Percentiles rank a stretch among this genome's conserved stretches.
phyloP scores from a whole-genome alignment of 2,888 invertebrate genomes.

The Catocala nupta region DNA sequence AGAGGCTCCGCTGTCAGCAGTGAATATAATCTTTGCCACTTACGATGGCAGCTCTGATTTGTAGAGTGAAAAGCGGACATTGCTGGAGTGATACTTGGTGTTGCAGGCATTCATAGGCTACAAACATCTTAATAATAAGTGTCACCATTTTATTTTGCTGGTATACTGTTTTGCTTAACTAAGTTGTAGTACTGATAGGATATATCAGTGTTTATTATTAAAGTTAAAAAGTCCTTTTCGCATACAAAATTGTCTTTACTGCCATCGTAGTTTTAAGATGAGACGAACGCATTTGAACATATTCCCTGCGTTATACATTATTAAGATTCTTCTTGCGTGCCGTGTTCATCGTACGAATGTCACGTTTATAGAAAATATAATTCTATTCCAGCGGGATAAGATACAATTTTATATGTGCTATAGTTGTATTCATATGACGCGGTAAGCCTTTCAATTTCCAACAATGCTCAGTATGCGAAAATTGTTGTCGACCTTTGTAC shows the following conservation, averaged over 20 bases:
- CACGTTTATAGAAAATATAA: conserved; percentile 26
- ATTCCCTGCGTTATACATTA: conserved; percentile 61
- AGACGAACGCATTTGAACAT: conserved; percentile 59
- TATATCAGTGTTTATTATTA: no score
- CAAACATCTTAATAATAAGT: no score
- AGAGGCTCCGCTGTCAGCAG: no score
- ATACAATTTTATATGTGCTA: conserved; percentile 39
- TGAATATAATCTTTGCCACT: no score
- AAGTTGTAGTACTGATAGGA: no score
- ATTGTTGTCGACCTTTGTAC: conserved; percentile 77
- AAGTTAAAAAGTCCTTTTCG: no score
- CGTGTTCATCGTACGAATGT: conserved; percentile 28
- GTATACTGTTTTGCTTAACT: no score
- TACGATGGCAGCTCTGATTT: no score
- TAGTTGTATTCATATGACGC: conserved; percentile 57
- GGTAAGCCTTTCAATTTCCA: conserved; percentile 74
- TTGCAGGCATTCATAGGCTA: no score
- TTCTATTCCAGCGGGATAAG: conserved; percentile 39
- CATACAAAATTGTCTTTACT: conserved; percentile 12
- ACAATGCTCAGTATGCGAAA: conserved; percentile 78
- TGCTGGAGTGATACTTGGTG: no score
- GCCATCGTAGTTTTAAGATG: conserved; percentile 41
- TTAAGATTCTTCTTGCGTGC: conserved; percentile 70
- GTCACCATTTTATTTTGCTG: no score
- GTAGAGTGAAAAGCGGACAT: no score